Evolutionary conservation across 2,113 vertebrate species (phyloP).

Genomic region (Suncus etruscus): DNA sequence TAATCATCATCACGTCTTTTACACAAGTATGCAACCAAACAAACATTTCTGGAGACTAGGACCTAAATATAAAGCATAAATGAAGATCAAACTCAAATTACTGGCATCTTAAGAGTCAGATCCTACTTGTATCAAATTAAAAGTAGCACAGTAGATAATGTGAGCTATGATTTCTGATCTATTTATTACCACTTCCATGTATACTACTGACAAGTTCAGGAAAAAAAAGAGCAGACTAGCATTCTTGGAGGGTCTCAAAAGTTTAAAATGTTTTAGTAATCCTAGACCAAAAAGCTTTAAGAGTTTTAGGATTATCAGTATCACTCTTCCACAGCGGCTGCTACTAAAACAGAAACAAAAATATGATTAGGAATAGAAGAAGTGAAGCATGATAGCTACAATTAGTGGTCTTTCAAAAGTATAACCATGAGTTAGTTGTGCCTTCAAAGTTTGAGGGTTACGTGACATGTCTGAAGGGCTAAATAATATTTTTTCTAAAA

Average conservation of each 20-base stretch:
- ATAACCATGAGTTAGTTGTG: slow-evolving; percentile 58
- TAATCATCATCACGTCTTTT: neutral
- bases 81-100: slow-evolving; percentile 62
- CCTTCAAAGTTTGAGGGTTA: slow-evolving; percentile 58
- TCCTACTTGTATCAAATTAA: slow-evolving; percentile 56
- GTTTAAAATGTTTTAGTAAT: neutral
- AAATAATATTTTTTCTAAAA: slow-evolving; percentile 81
- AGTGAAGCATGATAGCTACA: slow-evolving; percentile 65
- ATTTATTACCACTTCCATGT: slow-evolving; percentile 53
- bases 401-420: slow-evolving; percentile 71
- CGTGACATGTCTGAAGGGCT: slow-evolving; percentile 66
- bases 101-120: neutral
- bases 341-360: slow-evolving; percentile 46
- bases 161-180: slow-evolving; percentile 48
- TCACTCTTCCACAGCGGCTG: slow-evolving; percentile 58
- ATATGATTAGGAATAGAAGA: neutral
- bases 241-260: slow-evolving; percentile 3
- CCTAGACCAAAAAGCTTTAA: slow-evolving; percentile 70
- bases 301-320: slow-evolving; percentile 65
- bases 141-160: neutral
- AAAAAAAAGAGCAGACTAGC: slow-evolving; percentile 46
- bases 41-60: slow-evolving; percentile 36
- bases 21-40: neutral
- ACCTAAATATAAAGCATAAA: neutral
- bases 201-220: slow-evolving; percentile 63